A percentile compares a stretch with the other conserved stretches of the same genome.
phyloP scores from a whole-genome alignment of 2,113 vertebrate species.

The Tupaia tana region DNA sequence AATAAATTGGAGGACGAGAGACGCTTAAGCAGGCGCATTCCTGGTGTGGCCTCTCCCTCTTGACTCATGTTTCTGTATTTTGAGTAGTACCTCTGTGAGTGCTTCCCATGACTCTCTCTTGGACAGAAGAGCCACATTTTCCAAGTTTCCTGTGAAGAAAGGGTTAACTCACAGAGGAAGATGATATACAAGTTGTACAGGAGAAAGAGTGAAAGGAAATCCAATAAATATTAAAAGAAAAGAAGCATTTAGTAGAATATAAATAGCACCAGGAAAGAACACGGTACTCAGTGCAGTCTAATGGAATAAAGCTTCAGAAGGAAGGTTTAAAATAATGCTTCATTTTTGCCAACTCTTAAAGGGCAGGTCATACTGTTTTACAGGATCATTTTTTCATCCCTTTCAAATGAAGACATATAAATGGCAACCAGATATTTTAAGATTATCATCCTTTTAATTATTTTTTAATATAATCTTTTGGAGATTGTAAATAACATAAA shows the following conservation, averaged over 20 bases:
- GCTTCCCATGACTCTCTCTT: too few relatives aligned
- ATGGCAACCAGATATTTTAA: not conserved
- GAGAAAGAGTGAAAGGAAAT: not conserved
- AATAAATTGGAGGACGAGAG: too few relatives aligned
- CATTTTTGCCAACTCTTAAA: not conserved
- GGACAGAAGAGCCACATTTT: not conserved
- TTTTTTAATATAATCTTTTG: not conserved
- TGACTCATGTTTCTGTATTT: too few relatives aligned
- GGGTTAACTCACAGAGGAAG: not conserved
- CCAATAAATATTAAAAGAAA: not conserved
- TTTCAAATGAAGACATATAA: not conserved
- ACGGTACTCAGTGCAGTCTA: not conserved
- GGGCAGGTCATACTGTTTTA: not conserved
- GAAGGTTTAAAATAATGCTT: not conserved
- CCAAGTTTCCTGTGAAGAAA: not conserved
- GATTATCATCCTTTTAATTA: constrained; percentile 22
- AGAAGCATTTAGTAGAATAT: not conserved
- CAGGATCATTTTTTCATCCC: not conserved
- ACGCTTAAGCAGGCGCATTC: too few relatives aligned
- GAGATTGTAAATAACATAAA: not conserved
- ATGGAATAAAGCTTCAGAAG: not conserved
- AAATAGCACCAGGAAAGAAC: not conserved
- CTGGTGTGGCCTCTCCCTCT: too few relatives aligned
- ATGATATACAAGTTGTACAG: not conserved
- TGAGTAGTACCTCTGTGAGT: too few relatives aligned